Percentiles rank a stretch among this genome's conserved stretches.
These are phyloP conservation scores for Metallyticus violacea DNA, from an alignment of 2,888 invertebrate genomes.

Conservation along the genomic window DNA sequence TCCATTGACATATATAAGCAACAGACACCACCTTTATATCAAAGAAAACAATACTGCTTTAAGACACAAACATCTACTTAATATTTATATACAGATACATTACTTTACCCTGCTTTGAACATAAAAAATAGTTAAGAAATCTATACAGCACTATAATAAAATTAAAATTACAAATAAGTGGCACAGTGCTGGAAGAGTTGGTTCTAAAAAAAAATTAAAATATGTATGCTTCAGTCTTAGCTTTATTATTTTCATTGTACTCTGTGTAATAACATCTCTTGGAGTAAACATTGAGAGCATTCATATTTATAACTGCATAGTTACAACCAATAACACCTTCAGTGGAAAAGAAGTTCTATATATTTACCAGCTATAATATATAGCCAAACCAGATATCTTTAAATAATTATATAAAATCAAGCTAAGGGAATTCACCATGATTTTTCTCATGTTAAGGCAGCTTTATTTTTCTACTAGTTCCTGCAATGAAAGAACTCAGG, in stretches of 20 bases:
- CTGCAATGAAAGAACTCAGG: no score
- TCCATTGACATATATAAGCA: neutral
- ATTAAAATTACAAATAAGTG: neutral
- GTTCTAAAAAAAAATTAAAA: neutral
- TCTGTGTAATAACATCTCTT: neutral
- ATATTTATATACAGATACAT: neutral
- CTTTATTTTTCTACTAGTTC: neutral
- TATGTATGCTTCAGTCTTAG: neutral
- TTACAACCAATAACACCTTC: no score
- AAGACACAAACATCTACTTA: neutral
- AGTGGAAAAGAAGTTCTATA: neutral
- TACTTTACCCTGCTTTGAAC: neutral
- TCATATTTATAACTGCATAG: no score
- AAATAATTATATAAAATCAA: neutral
- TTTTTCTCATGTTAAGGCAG: neutral
- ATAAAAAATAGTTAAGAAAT: neutral
- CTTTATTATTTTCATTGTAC: neutral
- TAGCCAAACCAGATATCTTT: neutral
- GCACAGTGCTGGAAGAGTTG: neutral
- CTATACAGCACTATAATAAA: neutral
- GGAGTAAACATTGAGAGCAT: neutral
- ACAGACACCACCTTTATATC: neutral
- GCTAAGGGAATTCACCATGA: neutral
- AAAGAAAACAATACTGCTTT: slow-evolving; percentile 4
- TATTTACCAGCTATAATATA: neutral